A percentile compares a stretch with the other conserved stretches of the same genome.
These are phyloP conservation scores for Diadophis punctatus DNA, from an alignment of 2,113 vertebrate species.

Conservation along the genomic window DNA sequence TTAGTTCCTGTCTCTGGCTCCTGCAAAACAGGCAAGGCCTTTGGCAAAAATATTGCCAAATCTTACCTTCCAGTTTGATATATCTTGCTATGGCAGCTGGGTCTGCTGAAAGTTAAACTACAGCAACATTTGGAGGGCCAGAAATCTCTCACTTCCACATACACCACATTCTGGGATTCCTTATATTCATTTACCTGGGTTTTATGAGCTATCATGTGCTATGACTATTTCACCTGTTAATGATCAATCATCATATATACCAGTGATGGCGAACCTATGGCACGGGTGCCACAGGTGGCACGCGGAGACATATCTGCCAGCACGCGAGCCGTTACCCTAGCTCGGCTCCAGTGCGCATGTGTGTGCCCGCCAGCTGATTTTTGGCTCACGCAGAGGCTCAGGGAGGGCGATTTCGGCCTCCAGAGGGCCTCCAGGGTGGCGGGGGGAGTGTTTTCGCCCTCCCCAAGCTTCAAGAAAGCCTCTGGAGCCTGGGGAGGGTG, in stretches of 20 bases:
- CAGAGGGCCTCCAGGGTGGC: no score
- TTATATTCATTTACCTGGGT: neutral
- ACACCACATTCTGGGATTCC: neutral
- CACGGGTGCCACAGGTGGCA: no score
- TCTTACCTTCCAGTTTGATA: neutral
- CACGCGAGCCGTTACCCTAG: no score
- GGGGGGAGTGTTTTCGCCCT: no score
- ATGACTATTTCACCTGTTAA: neutral
- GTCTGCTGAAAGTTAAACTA: neutral
- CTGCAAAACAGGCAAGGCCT: neutral
- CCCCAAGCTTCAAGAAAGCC: no score
- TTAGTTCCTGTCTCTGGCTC: neutral
- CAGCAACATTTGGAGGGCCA: neutral
- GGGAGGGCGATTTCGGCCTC: no score
- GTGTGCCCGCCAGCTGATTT: no score
- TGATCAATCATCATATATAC: neutral
- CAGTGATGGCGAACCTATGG: no score
- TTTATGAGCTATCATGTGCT: neutral
- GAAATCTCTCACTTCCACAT: neutral
- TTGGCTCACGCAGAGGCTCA: no score
- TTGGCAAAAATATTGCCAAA: neutral
- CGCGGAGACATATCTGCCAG: no score
- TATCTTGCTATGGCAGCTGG: neutral
- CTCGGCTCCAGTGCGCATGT: no score
- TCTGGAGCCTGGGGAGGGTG: no score